Evolutionary conservation across 2,888 invertebrate species (phyloP), one percentile per base, ranked within the genome.

Genomic region (Adelognathus sp.): DNA sequence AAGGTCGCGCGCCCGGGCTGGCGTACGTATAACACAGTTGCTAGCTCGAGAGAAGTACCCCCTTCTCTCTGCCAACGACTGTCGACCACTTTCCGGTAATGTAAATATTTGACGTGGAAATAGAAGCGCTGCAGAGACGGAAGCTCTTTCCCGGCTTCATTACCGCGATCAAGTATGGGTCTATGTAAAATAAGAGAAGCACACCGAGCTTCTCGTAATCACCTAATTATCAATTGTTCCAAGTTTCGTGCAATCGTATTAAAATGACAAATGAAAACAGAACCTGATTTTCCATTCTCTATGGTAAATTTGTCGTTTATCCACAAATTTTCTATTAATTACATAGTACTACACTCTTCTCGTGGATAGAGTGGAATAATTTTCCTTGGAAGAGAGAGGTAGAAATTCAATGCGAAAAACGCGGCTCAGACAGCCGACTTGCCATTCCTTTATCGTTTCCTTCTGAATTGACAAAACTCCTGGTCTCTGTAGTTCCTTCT

Each of bases 361-460:
- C 31, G 27, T 41, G 39, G 4, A 24, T 41, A 44, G 64, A 71
- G 72, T 79, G 79, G 79, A 46, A 81, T 66, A 79, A 75, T 77
- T 79, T 66, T 56, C 46, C 27, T 39, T 27, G 50, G 39, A 6
- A 24, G 41, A 44, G 64, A 71, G 72, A 81, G 79, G 79, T 54
- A 81, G 70, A 79, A 75, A 79, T 79, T 66, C 74, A 50, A 72
- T 64, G 71, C 63, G 60, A 56, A 74, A 76, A 67, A 66, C 61
- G 63, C 71, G 56, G 63, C 71, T 69, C 58, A 67, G 66, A 50
- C 54, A 39, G 63, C 46, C 63, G 72, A 70, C 29, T 63, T 31
- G 74, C 63, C 76, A 64, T 71, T 64, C 61, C 64, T 61, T 75
- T 33, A 21, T 72, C 60, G 21, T 73, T 76, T 60, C 41, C 60